Percentiles rank a stretch among this genome's conserved stretches.
Conservation (phyloP, 1,140 invertebrate genomes). For the Aphelenchoides avenae region DNA sequence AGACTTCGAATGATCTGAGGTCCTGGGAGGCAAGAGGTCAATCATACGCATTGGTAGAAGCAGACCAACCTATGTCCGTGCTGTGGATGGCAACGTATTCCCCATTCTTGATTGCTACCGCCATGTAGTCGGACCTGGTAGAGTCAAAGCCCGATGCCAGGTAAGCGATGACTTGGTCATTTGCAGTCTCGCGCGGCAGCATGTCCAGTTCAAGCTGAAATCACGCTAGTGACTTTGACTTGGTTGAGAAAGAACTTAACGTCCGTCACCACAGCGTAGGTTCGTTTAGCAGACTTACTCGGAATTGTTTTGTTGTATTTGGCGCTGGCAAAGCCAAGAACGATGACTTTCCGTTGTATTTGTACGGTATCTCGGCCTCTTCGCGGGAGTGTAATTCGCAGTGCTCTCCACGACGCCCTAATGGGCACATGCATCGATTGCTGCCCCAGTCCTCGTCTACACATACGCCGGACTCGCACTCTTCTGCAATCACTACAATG, state of each 20-base stretch:
- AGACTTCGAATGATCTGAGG: too few relatives aligned
- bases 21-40: too few relatives aligned
- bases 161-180: slow-evolving; percentile 44
- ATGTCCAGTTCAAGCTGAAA: slow-evolving; percentile 35
- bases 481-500: slow-evolving; percentile 29
- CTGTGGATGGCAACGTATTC: slow-evolving; percentile 25
- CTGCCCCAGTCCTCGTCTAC: slow-evolving; percentile 27
- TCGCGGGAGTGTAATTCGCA: slow-evolving; percentile 20
- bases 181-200: slow-evolving; percentile 4
- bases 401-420: slow-evolving; percentile 18
- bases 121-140: slow-evolving; percentile 24
- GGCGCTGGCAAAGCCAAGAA: slow-evolving; percentile 37
- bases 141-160: slow-evolving; percentile 37
- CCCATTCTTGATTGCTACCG: slow-evolving; percentile 29
- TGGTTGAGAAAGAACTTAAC: slow-evolving; percentile 7
- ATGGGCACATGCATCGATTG: slow-evolving; percentile 43
- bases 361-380: slow-evolving; percentile 4
- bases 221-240: background rate
- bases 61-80: too few relatives aligned
- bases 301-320: slow-evolving; percentile 16
- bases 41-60: too few relatives aligned
- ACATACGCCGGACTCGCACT: slow-evolving; percentile 42
- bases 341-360: slow-evolving; percentile 42
- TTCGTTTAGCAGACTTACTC: slow-evolving; percentile 25
- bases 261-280: too few relatives aligned